Evolutionary conservation across 92 coral and sea anemone genomes (phyloP).

Genomic region (Paragorgia papillata): DNA sequence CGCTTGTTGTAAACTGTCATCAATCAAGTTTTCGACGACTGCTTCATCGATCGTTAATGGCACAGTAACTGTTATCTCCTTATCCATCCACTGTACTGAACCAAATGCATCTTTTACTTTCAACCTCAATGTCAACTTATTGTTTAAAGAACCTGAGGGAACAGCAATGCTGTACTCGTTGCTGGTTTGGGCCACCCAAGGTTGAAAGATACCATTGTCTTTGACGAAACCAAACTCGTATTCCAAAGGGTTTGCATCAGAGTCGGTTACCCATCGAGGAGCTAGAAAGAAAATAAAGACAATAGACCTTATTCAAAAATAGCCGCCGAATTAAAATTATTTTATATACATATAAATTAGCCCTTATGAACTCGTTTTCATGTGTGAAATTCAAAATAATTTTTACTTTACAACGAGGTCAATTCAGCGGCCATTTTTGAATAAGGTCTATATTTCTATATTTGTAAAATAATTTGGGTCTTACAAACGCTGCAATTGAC

Average conservation of each 20-base stretch:
- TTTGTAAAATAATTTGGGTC: too few relatives aligned
- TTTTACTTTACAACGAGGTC: too few relatives aligned
- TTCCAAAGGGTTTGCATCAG: slow-evolving; percentile 47
- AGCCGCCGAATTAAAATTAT: too few relatives aligned
- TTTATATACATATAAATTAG: too few relatives aligned
- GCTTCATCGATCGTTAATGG: not conserved
- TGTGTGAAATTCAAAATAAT: too few relatives aligned
- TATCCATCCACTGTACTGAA: slow-evolving; percentile 29
- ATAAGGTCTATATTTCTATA: too few relatives aligned
- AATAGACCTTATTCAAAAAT: too few relatives aligned
- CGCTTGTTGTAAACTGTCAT: slow-evolving; percentile 17
- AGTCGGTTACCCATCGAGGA: slow-evolving; percentile 45
- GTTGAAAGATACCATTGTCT: slow-evolving; percentile 23
- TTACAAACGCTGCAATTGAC: not conserved
- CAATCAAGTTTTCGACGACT: not conserved
- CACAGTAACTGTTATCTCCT: slow-evolving; percentile 36
- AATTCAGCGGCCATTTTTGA: too few relatives aligned
- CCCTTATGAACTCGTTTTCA: too few relatives aligned
- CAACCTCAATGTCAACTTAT: slow-evolving; percentile 29
- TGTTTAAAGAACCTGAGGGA: slow-evolving; percentile 40
- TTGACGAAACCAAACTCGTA: slow-evolving; percentile 47
- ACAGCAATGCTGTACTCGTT: slow-evolving; percentile 10
- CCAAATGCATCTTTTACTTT: slow-evolving; percentile 55
- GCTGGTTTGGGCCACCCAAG: slow-evolving; percentile 33
- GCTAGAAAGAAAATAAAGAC: slow-evolving; percentile 25